These are phyloP conservation scores for Watsonalla binaria DNA, from an alignment of 2,888 invertebrate genomes.

Conservation along the genomic window DNA sequence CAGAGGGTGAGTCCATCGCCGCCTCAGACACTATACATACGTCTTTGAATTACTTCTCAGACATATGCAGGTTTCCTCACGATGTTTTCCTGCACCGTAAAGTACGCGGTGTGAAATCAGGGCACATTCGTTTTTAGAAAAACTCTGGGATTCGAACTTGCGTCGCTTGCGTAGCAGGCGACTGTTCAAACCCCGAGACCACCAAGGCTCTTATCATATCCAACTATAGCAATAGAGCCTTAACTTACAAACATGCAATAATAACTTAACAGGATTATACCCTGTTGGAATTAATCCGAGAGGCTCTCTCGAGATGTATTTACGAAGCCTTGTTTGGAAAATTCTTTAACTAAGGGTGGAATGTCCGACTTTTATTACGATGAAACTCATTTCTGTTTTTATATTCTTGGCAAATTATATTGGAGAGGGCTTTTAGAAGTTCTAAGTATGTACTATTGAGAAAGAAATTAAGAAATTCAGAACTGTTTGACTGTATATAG, in stretches of 20 bases:
- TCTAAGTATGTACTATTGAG: not conserved
- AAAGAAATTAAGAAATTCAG: not conserved
- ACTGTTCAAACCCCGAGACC: too few relatives aligned
- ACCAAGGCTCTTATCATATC: too few relatives aligned
- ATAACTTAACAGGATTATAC: not conserved
- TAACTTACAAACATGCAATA: not conserved
- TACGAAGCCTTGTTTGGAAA: not conserved
- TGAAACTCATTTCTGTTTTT: not conserved
- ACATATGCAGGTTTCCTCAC: too few relatives aligned
- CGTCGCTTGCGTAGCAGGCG: too few relatives aligned
- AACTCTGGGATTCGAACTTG: too few relatives aligned
- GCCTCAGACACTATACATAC: too few relatives aligned
- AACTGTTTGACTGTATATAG: too few relatives aligned
- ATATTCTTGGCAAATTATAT: not conserved
- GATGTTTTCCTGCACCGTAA: too few relatives aligned
- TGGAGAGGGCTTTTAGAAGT: not conserved
- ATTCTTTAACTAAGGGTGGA: not conserved
- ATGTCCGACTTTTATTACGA: not conserved
- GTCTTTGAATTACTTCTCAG: too few relatives aligned
- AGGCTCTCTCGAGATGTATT: not conserved
- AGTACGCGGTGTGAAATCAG: too few relatives aligned
- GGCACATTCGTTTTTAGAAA: too few relatives aligned
- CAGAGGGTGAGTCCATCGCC: too few relatives aligned
- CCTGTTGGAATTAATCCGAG: not conserved
- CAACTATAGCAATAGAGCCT: not conserved